phyloP scores from a whole-genome alignment of 2,888 invertebrate genomes.

The Nineta flava region DNA sequence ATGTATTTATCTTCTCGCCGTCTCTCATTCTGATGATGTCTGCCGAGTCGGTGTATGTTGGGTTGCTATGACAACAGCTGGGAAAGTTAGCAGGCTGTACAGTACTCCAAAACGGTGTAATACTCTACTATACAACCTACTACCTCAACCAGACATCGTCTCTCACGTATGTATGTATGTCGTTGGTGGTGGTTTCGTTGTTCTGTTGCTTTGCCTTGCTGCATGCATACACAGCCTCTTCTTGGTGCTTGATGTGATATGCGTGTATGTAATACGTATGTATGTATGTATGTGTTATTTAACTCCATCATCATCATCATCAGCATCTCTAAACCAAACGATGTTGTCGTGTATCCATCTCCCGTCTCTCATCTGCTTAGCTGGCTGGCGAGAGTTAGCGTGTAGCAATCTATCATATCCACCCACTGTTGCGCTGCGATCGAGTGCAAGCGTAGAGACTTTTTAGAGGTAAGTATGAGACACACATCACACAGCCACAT shows the following conservation, averaged over 20 bases:
- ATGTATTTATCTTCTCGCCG: too few species aligned
- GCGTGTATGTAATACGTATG: not conserved
- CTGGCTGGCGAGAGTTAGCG: too few species aligned
- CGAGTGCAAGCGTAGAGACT: too few species aligned
- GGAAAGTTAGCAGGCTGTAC: conserved; percentile 98
- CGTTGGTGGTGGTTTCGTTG: not conserved
- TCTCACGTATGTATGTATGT: conserved; percentile 16
- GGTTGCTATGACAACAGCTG: conserved; percentile 31
- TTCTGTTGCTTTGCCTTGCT: too few species aligned
- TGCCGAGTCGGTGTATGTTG: not conserved
- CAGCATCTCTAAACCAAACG: not conserved
- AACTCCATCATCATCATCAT: not conserved
- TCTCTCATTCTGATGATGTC: not conserved
- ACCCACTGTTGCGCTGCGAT: too few species aligned
- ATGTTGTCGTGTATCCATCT: not conserved
- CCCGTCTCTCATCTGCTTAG: too few species aligned
- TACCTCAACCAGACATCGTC: conserved; percentile 72
- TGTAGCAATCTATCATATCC: too few species aligned
- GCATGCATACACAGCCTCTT: too few species aligned
- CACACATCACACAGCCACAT: too few species aligned
- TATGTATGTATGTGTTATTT: not conserved
- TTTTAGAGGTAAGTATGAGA: too few species aligned
- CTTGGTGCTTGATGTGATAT: not conserved
- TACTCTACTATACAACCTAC: conserved; percentile 98
- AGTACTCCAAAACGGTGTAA: conserved; percentile 80